Evolutionary conservation across 1,140 invertebrate genomes (phyloP), one percentile per base, ranked within the genome.

Genomic region (Drosophila pectinifera): DNA sequence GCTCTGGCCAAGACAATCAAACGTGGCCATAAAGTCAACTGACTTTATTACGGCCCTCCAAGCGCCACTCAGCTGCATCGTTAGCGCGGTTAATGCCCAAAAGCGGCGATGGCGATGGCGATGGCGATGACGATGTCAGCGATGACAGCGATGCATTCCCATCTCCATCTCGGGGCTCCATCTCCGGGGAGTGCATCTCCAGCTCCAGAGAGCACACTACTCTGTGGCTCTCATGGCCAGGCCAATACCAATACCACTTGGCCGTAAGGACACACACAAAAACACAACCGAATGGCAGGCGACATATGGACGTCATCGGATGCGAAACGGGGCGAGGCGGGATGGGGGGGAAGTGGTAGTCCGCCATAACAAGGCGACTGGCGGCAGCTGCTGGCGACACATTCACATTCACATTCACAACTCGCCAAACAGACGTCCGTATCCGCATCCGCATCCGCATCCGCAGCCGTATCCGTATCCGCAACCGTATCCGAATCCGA

Each of bases 1-100:
- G 53, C 13, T 39, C 45, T 65, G 59, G 75, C 56, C 69, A 54
- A 79, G 46, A 54, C 63, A 74, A 62, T 70, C 70, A 75, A 80
- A 82, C 49, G 73, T 42, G 69, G 75, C 75, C 59, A 85, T 84
- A 80, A 84, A 80, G 73, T 85, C 77, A 85, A 77, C 81, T 62
- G 73, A 86, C 68, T 84, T 84, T 84, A 84, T 85, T 76, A 73
- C 80, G 38, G 20, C 31, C 41, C 46, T 45, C 20, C 67, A n/a
- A 38, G 53, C 24, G 38, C 54, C 62, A 42, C 26, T 46, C 62
- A 56, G 67, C 38, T 70, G 72, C 59, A 79, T 84, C 80, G 80
- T 84, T 84, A 80, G 80, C 67, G 36, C 67, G 62, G 53, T 84
- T 84, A 84, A 84, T 84, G 80, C 56, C 57, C 64, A 69, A 70